These are phyloP conservation scores for Pteronotus mesoamericanus DNA, from an alignment of 2,797 vertebrate species.

Conservation along the genomic window DNA sequence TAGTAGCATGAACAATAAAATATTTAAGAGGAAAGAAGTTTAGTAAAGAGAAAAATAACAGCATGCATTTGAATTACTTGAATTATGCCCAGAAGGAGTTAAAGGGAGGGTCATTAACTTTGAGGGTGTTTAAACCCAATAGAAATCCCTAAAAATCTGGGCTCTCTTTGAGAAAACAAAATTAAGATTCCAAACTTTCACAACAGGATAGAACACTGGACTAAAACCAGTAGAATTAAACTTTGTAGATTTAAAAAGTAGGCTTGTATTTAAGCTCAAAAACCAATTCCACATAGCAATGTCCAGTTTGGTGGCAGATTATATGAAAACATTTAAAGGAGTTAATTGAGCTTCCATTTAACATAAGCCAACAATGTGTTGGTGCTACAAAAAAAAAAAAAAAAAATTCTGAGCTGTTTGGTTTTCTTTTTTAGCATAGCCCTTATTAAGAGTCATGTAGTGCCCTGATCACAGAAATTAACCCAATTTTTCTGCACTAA, in stretches of 20 bases:
- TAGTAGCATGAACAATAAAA: neutral
- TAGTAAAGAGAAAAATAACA: slow-evolving; percentile 1
- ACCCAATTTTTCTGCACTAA: neutral
- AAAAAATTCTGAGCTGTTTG: neutral
- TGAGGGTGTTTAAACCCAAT: neutral
- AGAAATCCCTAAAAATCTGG: slow-evolving; percentile 31
- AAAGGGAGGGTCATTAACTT: slow-evolving; percentile 21
- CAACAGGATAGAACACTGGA: slow-evolving; percentile 18
- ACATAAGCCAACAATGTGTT: neutral
- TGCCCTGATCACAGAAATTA: slow-evolving; percentile 12
- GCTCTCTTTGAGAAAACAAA: neutral
- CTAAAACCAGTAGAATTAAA: slow-evolving; percentile 43
- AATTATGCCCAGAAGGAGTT: neutral
- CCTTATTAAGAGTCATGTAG: neutral
- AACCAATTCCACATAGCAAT: neutral
- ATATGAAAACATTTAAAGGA: neutral
- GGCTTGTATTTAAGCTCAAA: neutral
- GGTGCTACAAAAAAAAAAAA: neutral
- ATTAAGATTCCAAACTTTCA: slow-evolving; percentile 55
- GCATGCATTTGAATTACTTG: neutral
- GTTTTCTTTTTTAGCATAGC: neutral
- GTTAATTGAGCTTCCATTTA: neutral
- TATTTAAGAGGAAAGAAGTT: neutral
- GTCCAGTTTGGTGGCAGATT: neutral
- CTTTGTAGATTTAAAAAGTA: slow-evolving; percentile 42